A percentile compares a stretch with the other conserved stretches of the same genome.
Evolutionary conservation across 1,140 invertebrate genomes (phyloP).

Genomic region (Drosophila dunni): DNA sequence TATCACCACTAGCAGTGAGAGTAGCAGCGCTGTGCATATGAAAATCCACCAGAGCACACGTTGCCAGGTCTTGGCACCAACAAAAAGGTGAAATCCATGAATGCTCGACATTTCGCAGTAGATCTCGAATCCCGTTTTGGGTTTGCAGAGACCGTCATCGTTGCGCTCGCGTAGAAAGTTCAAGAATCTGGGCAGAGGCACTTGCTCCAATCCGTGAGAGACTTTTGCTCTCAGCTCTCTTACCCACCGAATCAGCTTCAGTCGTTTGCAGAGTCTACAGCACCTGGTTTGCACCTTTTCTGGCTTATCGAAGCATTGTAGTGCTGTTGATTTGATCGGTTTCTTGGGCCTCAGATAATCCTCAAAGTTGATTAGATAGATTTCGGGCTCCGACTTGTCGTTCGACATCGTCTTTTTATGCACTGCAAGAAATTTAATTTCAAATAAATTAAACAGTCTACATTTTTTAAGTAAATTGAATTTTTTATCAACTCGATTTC

Average conservation of each 20-base stretch:
- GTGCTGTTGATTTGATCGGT: conserved; percentile 20
- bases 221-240: not conserved
- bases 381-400: not conserved
- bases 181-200: conserved; percentile 61
- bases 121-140: conserved; percentile 75
- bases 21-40: conserved; percentile 81
- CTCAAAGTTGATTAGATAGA: conserved; percentile 67
- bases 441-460: too few relatives aligned
- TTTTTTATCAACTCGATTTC: too few relatives aligned
- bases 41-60: conserved; percentile 85
- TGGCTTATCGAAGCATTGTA: conserved; percentile 50
- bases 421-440: not conserved
- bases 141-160: conserved; percentile 72
- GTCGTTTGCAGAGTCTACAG: conserved; percentile 15
- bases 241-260: conserved; percentile 45
- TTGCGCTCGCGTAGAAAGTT: conserved; percentile 64
- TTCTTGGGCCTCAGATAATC: conserved; percentile 59
- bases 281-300: not conserved
- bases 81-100: conserved; percentile 77
- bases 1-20: conserved; percentile 81
- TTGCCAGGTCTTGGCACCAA: conserved; percentile 71
- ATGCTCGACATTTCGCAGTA: conserved; percentile 85
- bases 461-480: too few relatives aligned
- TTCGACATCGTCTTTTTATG: not conserved
- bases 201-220: conserved; percentile 21